These are phyloP conservation scores for Drosophila birchii DNA, from an alignment of 2,888 invertebrate genomes.

Conservation along the genomic window DNA sequence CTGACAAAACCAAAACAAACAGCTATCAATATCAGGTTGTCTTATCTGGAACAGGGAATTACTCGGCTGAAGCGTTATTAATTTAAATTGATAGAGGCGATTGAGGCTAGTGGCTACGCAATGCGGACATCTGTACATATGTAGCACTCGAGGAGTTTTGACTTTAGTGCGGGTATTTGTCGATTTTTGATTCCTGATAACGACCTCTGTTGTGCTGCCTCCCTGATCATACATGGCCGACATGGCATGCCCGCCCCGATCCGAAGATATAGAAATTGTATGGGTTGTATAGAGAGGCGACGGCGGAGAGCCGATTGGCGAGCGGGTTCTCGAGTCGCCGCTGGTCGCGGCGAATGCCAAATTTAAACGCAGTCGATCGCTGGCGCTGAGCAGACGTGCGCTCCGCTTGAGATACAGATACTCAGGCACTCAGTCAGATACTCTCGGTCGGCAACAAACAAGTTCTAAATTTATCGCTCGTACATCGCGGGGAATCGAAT, in stretches of 20 bases:
- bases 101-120: slow-evolving; percentile 34
- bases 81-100: slow-evolving; percentile 70
- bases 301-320: slow-evolving; percentile 19
- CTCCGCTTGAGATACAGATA: slow-evolving; percentile 61
- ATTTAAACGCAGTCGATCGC: slow-evolving; percentile 73
- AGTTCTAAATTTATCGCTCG: slow-evolving; percentile 80
- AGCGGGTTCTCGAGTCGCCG: slow-evolving; percentile 30
- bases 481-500: slow-evolving; percentile 61
- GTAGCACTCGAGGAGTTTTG: slow-evolving; percentile 53
- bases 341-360: slow-evolving; percentile 41
- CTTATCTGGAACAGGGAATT: slow-evolving; percentile 68
- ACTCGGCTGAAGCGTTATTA: slow-evolving; percentile 67
- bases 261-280: slow-evolving; percentile 7
- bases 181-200: slow-evolving; percentile 67
- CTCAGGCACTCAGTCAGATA: slow-evolving; percentile 19
- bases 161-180: slow-evolving; percentile 65
- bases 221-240: slow-evolving; percentile 61
- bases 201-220: slow-evolving; percentile 35
- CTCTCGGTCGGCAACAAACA: slow-evolving; percentile 69
- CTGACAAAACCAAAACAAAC: slow-evolving; percentile 59
- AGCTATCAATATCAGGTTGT: slow-evolving; percentile 60
- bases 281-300: slow-evolving; percentile 20
- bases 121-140: slow-evolving; percentile 33
- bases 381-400: slow-evolving; percentile 80
- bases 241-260: slow-evolving; percentile 31